These are phyloP conservation scores for Labeo calbasu DNA, from an alignment of 2,797 vertebrate genomes.

Conservation along the genomic window DNA sequence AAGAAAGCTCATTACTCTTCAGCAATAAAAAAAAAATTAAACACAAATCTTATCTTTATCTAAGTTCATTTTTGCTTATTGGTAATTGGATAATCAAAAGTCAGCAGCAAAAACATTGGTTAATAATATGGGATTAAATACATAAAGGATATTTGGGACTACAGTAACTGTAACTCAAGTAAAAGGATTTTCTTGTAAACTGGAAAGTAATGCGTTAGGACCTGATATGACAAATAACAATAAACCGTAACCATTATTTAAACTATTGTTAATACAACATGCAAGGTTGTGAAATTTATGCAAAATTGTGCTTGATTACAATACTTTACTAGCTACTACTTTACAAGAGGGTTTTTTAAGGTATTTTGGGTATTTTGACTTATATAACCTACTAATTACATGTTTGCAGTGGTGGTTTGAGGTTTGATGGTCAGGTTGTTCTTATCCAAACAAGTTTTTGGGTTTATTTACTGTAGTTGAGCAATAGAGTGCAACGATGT, in stretches of 20 bases:
- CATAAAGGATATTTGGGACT: too few relatives aligned
- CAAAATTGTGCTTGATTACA: background rate
- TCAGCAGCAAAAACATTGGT: too few relatives aligned
- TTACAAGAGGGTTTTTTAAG: background rate
- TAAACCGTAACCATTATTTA: background rate
- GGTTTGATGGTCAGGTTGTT: background rate
- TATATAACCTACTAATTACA: background rate
- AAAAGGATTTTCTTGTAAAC: too few relatives aligned
- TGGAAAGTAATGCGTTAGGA: too few relatives aligned
- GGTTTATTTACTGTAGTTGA: background rate
- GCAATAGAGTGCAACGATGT: background rate
- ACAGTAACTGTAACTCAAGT: too few relatives aligned
- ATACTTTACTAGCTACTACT: background rate
- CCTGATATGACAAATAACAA: background rate
- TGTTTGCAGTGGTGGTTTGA: background rate
- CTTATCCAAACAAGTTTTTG: background rate
- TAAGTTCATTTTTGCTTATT: too few relatives aligned
- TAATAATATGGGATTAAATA: too few relatives aligned
- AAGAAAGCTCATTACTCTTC: too few relatives aligned
- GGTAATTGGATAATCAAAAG: too few relatives aligned
- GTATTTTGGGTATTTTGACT: background rate
- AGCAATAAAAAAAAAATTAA: too few relatives aligned
- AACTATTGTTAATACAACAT: background rate
- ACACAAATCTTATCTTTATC: too few relatives aligned
- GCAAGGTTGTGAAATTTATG: background rate